A percentile compares a stretch with the other conserved stretches of the same genome.
phyloP scores from a whole-genome alignment of 2,888 invertebrate species.

The Molorchus minor region DNA sequence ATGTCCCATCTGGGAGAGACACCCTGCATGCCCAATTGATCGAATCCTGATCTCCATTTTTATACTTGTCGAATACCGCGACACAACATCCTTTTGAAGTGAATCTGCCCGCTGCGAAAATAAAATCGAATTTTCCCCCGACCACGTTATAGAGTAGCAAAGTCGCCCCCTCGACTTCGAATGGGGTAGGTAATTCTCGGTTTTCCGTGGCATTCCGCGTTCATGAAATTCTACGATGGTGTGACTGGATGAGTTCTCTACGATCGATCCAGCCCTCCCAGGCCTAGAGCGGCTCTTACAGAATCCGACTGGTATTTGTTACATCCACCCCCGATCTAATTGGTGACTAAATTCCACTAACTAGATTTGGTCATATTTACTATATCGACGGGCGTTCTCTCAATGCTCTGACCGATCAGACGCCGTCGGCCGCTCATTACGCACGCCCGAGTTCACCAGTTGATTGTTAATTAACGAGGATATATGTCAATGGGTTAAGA shows the following conservation, averaged over 20 bases:
- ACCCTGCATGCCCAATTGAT: too few species aligned
- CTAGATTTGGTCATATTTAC: conserved; percentile 35
- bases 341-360: conserved; percentile 38
- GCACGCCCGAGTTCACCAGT: not conserved
- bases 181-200: conserved; percentile 33
- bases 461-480: not conserved
- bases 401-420: not conserved
- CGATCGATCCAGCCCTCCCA: conserved; percentile 56
- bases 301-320: conserved; percentile 43
- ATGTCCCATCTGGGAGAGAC: too few species aligned
- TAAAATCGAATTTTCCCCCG: too few species aligned
- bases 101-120: too few species aligned
- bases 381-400: conserved; percentile 9
- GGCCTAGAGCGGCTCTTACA: conserved; percentile 50
- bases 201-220: conserved; percentile 42
- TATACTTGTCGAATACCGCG: too few species aligned
- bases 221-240: conserved; percentile 47
- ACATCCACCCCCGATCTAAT: conserved; percentile 39
- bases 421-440: not conserved
- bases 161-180: conserved; percentile 13
- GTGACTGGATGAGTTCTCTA: conserved; percentile 48
- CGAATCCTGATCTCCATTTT: too few species aligned
- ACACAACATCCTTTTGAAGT: too few species aligned
- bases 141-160: not conserved
- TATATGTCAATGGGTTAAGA: not conserved